Base-by-base conservation (phyloP, 2,113 vertebrate genomes). In the Seriola quinqueradiata region DNA sequence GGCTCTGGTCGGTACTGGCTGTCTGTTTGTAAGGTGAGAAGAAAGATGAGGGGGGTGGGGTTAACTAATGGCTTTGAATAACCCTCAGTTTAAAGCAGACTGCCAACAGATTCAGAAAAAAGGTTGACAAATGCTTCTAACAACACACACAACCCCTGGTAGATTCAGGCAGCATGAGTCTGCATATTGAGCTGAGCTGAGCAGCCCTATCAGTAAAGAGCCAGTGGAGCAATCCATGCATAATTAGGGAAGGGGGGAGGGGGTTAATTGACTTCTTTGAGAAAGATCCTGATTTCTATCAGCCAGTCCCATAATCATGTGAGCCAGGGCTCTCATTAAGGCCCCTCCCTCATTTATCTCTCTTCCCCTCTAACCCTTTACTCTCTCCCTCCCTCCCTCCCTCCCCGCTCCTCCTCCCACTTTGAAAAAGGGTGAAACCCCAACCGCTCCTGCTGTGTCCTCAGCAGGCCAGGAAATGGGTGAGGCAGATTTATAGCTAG, bases 211-310 rank as follows among this genome's bases (percentile, higher is more conserved):
- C 89, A 81, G 85, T 81, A 86, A 84, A 88, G 73, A 92, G 81
- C 81, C 85, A 87, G 81, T 86, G 86, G 85, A 89, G 87, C 88
- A 77, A 84, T 81, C 81, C 85, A 77, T 79, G 87, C 84, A 83
- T 92, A 91, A 94, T 92, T 93, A 93, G 86, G 54, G 64, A 38
- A 73, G 74, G 75, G 83, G 75, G 88, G 87, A 65, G 84, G 83
- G 75, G 91, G 87, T 92, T 88, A 93, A 89, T 92, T 93, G 89
- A 88, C 90, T 88, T 91, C 82, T 94, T 90, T 92, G 87, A 91
- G 85, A 83, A 83, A 93, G 87, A 92, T 92, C 87, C 84, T 90
- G 90, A 94, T 94, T 93, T 91, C 81, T 92, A 90, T 92, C 90
- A 93, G 87, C 85, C 61, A 82, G 84, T 87, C 84, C 83, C 90